Base-by-base conservation (phyloP, 2,797 vertebrate genomes). In the Hydrophis major region DNA sequence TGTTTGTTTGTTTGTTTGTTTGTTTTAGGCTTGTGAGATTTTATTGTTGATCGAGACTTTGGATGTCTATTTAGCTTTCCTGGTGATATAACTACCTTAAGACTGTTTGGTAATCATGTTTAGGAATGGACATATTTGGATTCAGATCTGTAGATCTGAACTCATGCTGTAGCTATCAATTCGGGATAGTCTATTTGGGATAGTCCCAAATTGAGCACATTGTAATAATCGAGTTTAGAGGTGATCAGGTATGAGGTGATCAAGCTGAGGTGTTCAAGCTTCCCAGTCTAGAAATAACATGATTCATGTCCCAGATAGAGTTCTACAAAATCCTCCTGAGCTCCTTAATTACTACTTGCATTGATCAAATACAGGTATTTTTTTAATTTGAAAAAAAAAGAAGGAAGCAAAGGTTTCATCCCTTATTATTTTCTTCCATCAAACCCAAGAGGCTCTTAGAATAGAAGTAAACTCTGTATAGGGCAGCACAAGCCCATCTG, bases 361-460 rank as follows among this genome's bases (percentile, higher is more conserved):
- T 61, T 61, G 10, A 28, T 61, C 25, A 61, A 61, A 61, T 12
- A 25, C 25, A 63, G 28, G 10, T 63, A 63, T 63, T 63, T 61
- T n/a, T 93, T 92, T 88, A 92, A 47, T 56, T 74, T 93, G 0
- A 57, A 53, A 93, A 88, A 60, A 42, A 28, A 1, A 66, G 93
- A 94, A 86, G 50, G 0, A 47, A 93, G 93, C 50, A 83, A 0
- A 0, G 89, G 92, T 97, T 94, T 95, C 94, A 97, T 91, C 94
- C 94, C 96, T 93, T 95, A 94, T 95, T 94, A 93, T 93, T 96
- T 96, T 95, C 90, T 66, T 94, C 97, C 94, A 95, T 96, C 96
- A 97, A 63, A 83, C 22, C 37, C 20, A 42, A 25, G 37, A 47
- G 37, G 20, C 37, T 42, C 74, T 42, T 83, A 83, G 0, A 83